Evolutionary conservation across 1,140 invertebrate species (phyloP), one percentile per base, ranked within the genome.

Genomic region (Drosophila chauvacae): DNA sequence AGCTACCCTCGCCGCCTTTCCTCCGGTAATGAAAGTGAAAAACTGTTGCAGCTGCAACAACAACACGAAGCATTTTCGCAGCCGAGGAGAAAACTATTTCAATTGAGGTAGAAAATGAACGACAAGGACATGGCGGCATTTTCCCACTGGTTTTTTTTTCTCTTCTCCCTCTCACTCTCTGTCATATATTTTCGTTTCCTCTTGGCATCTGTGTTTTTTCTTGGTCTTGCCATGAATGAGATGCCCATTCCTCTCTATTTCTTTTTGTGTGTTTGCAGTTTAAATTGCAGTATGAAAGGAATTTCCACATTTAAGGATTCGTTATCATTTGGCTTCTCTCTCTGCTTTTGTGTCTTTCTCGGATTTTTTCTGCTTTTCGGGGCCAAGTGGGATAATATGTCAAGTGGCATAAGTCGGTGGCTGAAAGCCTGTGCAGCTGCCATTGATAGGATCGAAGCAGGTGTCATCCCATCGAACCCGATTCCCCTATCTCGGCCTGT

Each of bases 61-160:
- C 62, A 62, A 50, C 20, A 69, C 61, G 60, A 69, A 68, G 60
- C 42, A 78, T 48, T 70, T 63, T 65, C 57, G 57, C 65, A 80
- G 68, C 57, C 68, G 59, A 72, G 75, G 59, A 62, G 78, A 88
- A 87, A 90, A 88, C 85, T 88, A 88, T 88, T 88, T 88, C 85
- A 88, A 88, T 88, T 88, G 85, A 88, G 85, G 85, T 88, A 90
- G 78, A 85, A 90, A 90, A 90, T 80, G 74, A 85, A 81, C 85
- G 85, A 79, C 85, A 90, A 88, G 85, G 85, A 81, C 86, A 88
- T 64, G 78, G 61, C 77, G 86, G 81, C 86, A 85, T 85, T 90
- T 76, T 76, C 73, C 68, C 77, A 62, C 56, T 45, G 41, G 30
- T 58, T 62, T 68, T 37, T 42, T 6, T 4, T 6, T 0, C 4